phyloP scores from a whole-genome alignment of 2,888 invertebrate species.

The Allolobophora icterica region DNA sequence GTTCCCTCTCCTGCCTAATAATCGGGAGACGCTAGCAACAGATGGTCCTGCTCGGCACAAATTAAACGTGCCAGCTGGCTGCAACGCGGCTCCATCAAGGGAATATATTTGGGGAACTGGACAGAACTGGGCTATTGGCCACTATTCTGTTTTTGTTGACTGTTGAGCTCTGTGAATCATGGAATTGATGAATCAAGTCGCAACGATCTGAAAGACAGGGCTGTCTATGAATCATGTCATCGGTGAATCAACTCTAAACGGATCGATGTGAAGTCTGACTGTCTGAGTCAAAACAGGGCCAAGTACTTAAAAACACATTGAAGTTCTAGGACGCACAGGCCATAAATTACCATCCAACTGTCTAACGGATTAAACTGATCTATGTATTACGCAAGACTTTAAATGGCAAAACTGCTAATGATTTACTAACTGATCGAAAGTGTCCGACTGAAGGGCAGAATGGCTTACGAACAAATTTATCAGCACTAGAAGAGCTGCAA shows the following conservation, averaged over 20 bases:
- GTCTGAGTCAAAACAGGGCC: not conserved
- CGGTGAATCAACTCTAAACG: not conserved
- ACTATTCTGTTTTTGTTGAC: not conserved
- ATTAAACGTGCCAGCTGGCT: slow-evolving; percentile 6
- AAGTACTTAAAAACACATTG: not conserved
- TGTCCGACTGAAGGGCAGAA: not conserved
- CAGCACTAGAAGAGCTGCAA: not conserved
- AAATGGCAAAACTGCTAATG: not conserved
- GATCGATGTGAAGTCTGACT: not conserved
- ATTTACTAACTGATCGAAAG: not conserved
- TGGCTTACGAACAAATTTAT: not conserved
- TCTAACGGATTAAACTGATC: not conserved
- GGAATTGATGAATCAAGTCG: not conserved
- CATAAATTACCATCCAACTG: not conserved
- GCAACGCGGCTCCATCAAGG: not conserved
- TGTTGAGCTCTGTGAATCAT: not conserved
- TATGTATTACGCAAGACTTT: not conserved
- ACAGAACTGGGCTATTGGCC: slow-evolving; percentile 3
- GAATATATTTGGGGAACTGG: not conserved
- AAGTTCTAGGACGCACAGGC: not conserved
- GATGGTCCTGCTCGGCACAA: not conserved
- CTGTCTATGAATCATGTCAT: not conserved
- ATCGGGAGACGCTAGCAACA: not conserved
- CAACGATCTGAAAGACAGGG: not conserved
- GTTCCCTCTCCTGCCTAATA: slow-evolving; percentile 17